Percentiles rank a stretch among this genome's conserved stretches.
phyloP scores from a whole-genome alignment of 2,797 vertebrate species.

The Potorous gilbertii region DNA sequence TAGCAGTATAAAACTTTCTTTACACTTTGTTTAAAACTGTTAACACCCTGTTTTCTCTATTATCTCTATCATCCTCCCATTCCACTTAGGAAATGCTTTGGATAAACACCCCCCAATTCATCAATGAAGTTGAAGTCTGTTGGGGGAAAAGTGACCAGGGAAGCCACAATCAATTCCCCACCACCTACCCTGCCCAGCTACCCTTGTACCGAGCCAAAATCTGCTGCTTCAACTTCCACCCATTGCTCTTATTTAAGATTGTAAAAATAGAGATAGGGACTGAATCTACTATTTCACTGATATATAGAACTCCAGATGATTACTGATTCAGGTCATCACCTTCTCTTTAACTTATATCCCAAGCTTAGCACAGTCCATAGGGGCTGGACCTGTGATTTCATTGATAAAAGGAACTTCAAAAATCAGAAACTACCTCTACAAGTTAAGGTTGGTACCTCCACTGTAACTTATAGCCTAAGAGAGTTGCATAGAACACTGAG shows the following conservation, averaged over 20 bases:
- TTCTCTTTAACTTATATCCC: not conserved
- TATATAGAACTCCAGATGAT: not conserved
- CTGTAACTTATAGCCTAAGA: not conserved
- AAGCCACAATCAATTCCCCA: not conserved
- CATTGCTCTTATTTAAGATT: not conserved
- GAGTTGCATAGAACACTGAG: not conserved
- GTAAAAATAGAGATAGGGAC: not conserved
- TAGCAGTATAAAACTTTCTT: not conserved
- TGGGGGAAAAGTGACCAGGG: not conserved
- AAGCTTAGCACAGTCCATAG: not conserved
- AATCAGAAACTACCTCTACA: not conserved
- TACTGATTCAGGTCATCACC: not conserved
- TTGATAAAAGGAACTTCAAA: not conserved
- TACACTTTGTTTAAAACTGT: not conserved
- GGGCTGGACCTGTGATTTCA: not conserved
- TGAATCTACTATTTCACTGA: not conserved
- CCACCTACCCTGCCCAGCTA: too few species aligned
- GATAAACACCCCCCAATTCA: too few species aligned
- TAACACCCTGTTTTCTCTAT: not conserved
- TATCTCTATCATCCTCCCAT: too few species aligned
- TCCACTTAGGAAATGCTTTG: too few species aligned
- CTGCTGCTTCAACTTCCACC: not conserved
- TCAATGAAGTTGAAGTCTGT: not conserved
- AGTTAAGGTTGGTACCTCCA: not conserved
- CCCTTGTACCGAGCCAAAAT: not conserved